Conservation (phyloP, 2,888 invertebrate genomes). For the Ichneumoninae sp. region DNA sequence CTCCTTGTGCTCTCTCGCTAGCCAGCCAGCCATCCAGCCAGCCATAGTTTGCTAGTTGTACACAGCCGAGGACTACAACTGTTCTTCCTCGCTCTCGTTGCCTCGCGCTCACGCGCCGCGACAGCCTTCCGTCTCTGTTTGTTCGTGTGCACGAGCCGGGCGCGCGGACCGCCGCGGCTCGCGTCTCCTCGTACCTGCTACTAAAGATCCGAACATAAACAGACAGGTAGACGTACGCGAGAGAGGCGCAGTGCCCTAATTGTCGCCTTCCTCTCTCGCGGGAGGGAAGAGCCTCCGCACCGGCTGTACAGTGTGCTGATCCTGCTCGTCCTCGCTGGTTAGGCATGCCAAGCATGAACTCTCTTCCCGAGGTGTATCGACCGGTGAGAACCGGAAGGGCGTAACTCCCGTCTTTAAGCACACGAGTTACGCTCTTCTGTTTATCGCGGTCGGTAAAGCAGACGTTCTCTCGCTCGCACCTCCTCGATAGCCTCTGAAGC, state of each 20-base stretch:
- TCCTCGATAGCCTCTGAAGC: background rate
- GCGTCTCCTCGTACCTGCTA: conserved; percentile 55
- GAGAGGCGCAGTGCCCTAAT: conserved; percentile 80
- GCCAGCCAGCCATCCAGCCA: background rate
- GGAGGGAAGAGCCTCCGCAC: conserved; percentile 27
- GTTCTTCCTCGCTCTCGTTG: conserved; percentile 71
- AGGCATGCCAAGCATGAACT: conserved; percentile 57
- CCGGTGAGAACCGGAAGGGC: background rate
- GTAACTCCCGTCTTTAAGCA: background rate
- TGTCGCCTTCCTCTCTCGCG: conserved; percentile 79
- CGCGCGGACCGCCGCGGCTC: conserved; percentile 5
- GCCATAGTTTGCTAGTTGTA: conserved; percentile 2
- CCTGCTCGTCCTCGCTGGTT: conserved; percentile 55
- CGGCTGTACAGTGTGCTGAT: conserved; percentile 43
- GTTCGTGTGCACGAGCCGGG: conserved; percentile 28
- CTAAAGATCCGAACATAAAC: conserved; percentile 66
- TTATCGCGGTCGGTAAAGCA: background rate
- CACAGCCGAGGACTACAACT: conserved; percentile 20
- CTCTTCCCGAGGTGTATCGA: background rate
- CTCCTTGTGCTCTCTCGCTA: conserved; percentile 21
- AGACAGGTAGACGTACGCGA: conserved; percentile 64
- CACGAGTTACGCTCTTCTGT: background rate
- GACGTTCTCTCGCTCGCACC: conserved; percentile 1
- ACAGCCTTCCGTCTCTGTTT: conserved; percentile 66
- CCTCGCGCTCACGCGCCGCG: conserved; percentile 68